Conservation (phyloP, 2,797 vertebrate genomes). For the Syndactyla subalaris region DNA sequence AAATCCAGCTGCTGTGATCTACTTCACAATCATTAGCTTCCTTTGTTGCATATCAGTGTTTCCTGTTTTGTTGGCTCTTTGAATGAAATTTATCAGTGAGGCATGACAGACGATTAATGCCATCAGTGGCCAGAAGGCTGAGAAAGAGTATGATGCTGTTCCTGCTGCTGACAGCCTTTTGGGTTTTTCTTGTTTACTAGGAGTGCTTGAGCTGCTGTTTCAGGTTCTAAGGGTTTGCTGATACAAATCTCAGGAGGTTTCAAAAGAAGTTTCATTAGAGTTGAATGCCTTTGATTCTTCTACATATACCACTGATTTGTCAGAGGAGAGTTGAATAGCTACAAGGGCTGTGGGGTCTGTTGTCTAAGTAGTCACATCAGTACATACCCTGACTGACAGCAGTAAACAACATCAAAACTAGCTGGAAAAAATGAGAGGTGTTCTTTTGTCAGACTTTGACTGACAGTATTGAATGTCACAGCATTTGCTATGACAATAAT, state of each 20-base stretch:
- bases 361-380: background rate
- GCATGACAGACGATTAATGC: background rate
- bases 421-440: background rate
- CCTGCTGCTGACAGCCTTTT: background rate
- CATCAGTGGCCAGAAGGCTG: background rate
- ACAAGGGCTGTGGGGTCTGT: background rate
- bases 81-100: background rate
- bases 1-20: background rate
- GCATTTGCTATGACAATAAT: background rate
- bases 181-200: background rate
- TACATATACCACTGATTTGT: background rate
- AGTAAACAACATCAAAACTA: background rate
- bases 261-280: background rate
- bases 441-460: background rate
- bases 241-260: background rate
- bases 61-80: background rate
- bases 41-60: background rate
- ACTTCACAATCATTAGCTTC: background rate
- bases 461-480: background rate
- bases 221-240: background rate
- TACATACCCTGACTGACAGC: background rate
- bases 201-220: background rate
- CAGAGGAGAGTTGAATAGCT: background rate
- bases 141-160: background rate
- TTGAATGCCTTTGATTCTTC: background rate